phyloP scores from a whole-genome alignment of 1,140 invertebrate species.

The Elymnias hypermnestra region DNA sequence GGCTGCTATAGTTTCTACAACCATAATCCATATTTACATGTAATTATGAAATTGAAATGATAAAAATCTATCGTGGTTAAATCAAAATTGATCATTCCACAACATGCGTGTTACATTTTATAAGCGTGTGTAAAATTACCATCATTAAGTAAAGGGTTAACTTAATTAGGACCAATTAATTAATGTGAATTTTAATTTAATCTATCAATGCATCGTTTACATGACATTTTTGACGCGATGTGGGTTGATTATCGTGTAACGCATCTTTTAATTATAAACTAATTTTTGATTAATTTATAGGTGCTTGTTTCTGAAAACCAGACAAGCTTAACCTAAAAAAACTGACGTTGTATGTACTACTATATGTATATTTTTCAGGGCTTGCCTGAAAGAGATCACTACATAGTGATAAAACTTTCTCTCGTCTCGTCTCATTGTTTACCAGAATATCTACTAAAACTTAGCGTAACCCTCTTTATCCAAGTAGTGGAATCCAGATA shows the following conservation, averaged over 20 bases:
- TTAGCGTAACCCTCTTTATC: too few species aligned
- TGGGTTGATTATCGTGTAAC: constrained; percentile 36
- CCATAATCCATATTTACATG: too few species aligned
- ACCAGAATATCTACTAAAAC: too few species aligned
- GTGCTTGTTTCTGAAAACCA: too few species aligned
- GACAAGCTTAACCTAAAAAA: too few species aligned
- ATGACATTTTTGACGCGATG: constrained; percentile 47
- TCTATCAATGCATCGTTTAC: constrained; percentile 22
- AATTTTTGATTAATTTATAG: constrained; percentile 17
- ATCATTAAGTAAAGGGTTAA: constrained; percentile 41
- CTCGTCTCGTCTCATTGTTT: too few species aligned
- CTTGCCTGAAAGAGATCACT: too few species aligned
- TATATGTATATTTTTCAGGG: too few species aligned
- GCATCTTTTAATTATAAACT: constrained; percentile 32
- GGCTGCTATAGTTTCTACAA: background rate
- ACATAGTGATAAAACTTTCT: too few species aligned
- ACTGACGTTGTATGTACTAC: too few species aligned
- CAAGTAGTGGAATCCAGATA: too few species aligned
- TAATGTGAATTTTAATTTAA: constrained; percentile 38
- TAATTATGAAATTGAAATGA: background rate
- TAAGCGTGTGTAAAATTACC: constrained; percentile 12
- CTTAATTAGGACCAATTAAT: constrained; percentile 48
- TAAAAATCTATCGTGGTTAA: background rate
- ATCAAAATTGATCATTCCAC: constrained; percentile 9
- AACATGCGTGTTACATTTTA: background rate